Conservation (phyloP, 2,888 invertebrate genomes). For the Philereme transversata region DNA sequence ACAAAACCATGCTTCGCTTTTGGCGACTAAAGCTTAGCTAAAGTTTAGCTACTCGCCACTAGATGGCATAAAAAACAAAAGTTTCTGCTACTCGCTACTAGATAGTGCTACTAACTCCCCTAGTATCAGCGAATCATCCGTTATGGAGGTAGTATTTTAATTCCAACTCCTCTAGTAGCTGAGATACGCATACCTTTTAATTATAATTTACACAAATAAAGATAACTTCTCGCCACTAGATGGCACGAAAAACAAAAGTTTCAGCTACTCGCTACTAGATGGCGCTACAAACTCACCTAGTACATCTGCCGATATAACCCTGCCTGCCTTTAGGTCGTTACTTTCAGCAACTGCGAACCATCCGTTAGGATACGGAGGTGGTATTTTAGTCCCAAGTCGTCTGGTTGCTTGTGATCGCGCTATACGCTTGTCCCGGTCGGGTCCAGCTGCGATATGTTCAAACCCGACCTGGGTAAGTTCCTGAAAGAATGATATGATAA, state of each 20-base stretch:
- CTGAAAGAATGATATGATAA: conserved; percentile 47
- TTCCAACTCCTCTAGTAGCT: conserved; percentile 83
- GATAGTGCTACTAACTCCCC: conserved; percentile 66
- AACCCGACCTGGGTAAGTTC: conserved; percentile 78
- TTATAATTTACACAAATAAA: background rate
- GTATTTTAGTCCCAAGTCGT: conserved; percentile 85
- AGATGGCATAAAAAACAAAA: background rate
- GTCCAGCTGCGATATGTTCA: conserved; percentile 59
- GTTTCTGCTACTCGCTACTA: background rate
- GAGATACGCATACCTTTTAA: conserved; percentile 59
- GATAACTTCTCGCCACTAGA: conserved; percentile 4
- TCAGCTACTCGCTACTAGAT: conserved; percentile 15
- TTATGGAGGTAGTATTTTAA: conserved; percentile 92
- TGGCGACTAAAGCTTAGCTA: too few species aligned
- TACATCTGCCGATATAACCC: conserved; percentile 85
- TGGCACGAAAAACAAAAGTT: background rate
- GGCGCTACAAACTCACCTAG: conserved; percentile 78
- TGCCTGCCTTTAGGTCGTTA: conserved; percentile 78
- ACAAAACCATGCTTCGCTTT: too few species aligned
- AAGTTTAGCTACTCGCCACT: background rate
- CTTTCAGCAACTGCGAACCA: conserved; percentile 93
- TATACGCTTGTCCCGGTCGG: conserved; percentile 59
- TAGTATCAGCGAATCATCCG: conserved; percentile 92
- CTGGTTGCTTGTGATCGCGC: conserved; percentile 78
- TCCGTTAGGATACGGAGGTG: conserved; percentile 95